phyloP scores from a whole-genome alignment of 2,888 invertebrate species.

The Rhagonycha lutea region DNA sequence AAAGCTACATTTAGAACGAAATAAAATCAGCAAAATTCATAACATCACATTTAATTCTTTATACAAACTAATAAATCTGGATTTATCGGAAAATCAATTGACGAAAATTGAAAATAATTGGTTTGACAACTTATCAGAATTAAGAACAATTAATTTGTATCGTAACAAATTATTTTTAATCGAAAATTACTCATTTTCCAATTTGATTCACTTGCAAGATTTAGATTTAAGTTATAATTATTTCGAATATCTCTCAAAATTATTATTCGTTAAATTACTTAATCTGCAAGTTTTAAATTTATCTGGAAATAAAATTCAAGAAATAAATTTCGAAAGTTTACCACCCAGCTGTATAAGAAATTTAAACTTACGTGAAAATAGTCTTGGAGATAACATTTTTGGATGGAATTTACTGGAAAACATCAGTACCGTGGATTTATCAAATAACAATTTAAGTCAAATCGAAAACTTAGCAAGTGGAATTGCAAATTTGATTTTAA shows the following conservation, averaged over 20 bases:
- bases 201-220: neutral
- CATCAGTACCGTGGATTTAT: neutral
- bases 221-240: slow-evolving; percentile 9
- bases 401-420: neutral
- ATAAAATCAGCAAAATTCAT: neutral
- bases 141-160: neutral
- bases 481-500: neutral
- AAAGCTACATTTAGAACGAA: neutral
- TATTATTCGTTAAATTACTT: neutral
- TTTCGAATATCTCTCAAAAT: neutral
- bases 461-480: neutral
- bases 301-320: slow-evolving; percentile 6
- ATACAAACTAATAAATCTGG: neutral
- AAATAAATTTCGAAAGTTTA: slow-evolving; percentile 1
- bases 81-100: slow-evolving; percentile 10
- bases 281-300: slow-evolving; percentile 6
- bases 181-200: neutral
- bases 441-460: slow-evolving; percentile 2
- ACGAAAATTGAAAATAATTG: neutral
- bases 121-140: neutral
- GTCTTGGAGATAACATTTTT: neutral
- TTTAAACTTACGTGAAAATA: slow-evolving; percentile 11
- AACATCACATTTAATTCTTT: neutral
- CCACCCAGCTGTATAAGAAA: neutral
- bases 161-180: neutral